Evolutionary conservation across 2,113 vertebrate genomes (phyloP).

Genomic region (Australoheros scitulus): DNA sequence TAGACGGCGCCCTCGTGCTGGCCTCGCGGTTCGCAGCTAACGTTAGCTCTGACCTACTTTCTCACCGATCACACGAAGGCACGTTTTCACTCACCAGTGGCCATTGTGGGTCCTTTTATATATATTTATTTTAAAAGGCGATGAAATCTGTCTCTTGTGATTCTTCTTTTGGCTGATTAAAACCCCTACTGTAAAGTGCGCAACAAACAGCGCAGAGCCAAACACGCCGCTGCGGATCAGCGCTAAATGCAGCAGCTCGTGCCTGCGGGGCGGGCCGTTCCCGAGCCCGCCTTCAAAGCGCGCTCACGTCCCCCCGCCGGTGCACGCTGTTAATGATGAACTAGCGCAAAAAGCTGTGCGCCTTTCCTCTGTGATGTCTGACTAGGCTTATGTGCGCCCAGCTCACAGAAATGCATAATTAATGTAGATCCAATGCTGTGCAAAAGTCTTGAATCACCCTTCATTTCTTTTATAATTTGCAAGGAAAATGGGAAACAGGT

Average conservation of each 20-base stretch:
- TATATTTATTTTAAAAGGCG: conserved; percentile 43
- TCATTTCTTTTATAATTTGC: not conserved
- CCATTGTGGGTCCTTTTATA: conserved; percentile 64
- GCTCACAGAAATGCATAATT: not conserved
- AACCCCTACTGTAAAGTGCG: conserved; percentile 39
- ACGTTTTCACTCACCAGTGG: conserved; percentile 73
- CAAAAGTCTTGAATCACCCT: not conserved
- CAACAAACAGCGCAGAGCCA: conserved; percentile 20
- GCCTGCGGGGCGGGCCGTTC: not conserved
- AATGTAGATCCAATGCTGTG: not conserved
- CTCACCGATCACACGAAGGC: fast-evolving
- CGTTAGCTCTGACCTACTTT: conserved; percentile 26
- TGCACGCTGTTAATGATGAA: not conserved
- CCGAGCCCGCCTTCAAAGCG: not conserved
- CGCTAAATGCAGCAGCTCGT: conserved; percentile 18
- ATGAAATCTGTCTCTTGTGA: conserved; percentile 1
- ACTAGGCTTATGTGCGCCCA: not conserved
- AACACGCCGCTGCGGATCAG: conserved; percentile 65
- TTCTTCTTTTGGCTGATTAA: conserved; percentile 47
- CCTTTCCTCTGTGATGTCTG: not conserved
- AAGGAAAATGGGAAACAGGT: not conserved
- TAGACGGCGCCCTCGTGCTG: conserved; percentile 43
- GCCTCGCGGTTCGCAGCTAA: conserved; percentile 55
- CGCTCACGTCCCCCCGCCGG: conserved; percentile 29
- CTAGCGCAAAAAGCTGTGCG: not conserved